phyloP scores from a whole-genome alignment of 30 jellyfish, hydroid and myxozoan genomes.

The Chironex yamaguchii region DNA sequence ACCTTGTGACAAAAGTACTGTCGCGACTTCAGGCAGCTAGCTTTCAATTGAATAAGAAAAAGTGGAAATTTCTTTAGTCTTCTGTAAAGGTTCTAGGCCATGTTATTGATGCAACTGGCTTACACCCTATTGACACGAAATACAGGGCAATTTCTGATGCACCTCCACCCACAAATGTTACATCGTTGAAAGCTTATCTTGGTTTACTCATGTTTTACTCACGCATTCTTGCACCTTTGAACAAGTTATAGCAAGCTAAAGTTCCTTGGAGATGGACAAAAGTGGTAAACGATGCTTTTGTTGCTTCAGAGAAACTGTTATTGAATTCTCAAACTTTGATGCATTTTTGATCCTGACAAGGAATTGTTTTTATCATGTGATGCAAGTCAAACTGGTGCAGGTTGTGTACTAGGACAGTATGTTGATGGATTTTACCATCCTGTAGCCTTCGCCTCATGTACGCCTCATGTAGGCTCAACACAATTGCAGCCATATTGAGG shows the following conservation, averaged over 20 bases:
- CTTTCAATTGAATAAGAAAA: conserved; percentile 24
- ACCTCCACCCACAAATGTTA: conserved; percentile 62
- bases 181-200: conserved; percentile 56
- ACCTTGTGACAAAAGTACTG: conserved; percentile 6
- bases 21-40: neutral
- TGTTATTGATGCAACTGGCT: conserved; percentile 10
- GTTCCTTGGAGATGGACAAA: conserved; percentile 52
- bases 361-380: conserved; percentile 35
- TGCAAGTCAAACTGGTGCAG: conserved; percentile 73
- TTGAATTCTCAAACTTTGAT: conserved; percentile 11
- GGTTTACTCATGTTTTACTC: conserved; percentile 47
- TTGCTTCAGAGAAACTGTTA: conserved; percentile 15
- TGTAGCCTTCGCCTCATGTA: neutral
- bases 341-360: conserved; percentile 56
- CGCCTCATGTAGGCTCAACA: neutral
- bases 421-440: neutral
- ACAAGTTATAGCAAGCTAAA: conserved; percentile 26
- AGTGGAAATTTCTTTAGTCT: conserved; percentile 41
- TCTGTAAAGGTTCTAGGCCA: conserved; percentile 40
- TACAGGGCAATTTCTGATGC: conserved; percentile 39
- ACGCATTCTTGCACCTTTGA: conserved; percentile 56
- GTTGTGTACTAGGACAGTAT: conserved; percentile 71
- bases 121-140: conserved; percentile 24
- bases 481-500: neutral
- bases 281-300: conserved; percentile 32